phyloP scores from a whole-genome alignment of 2,113 vertebrate genomes.

The Percina caprodes region DNA sequence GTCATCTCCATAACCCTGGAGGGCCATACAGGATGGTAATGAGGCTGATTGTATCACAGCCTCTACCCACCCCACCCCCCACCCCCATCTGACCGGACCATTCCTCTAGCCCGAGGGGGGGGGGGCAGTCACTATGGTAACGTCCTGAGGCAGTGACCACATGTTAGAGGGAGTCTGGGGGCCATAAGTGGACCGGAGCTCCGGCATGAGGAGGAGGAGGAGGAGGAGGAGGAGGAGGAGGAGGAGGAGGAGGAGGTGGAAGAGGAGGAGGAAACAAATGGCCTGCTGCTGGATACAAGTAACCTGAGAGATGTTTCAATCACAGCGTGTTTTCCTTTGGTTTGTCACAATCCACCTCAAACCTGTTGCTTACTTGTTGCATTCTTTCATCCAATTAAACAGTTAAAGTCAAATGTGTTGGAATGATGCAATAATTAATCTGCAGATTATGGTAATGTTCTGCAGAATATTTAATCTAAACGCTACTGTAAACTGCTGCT shows the following conservation, averaged over 20 bases:
- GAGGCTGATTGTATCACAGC: constrained; percentile 71
- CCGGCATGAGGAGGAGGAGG: constrained; percentile 13
- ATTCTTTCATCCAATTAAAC: neutral
- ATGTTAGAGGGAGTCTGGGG: constrained; percentile 78
- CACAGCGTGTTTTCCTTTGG: constrained; percentile 18
- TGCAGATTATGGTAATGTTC: neutral
- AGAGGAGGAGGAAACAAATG: constrained; percentile 37
- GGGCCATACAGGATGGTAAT: constrained; percentile 76
- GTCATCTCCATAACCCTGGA: constrained; percentile 71
- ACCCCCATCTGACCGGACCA: constrained; percentile 59
- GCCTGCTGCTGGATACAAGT: constrained; percentile 56
- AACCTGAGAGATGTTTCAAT: constrained; percentile 45
- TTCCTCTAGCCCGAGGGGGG: constrained; percentile 62
- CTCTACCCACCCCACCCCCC: neutral
- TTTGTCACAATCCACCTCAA: constrained; percentile 37
- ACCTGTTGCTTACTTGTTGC: constrained; percentile 68
- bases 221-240: constrained; percentile 18
- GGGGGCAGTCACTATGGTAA: constrained; percentile 76
- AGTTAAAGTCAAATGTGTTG: neutral
- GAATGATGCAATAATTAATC: neutral
- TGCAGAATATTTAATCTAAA: constrained; percentile 7
- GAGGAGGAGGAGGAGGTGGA: constrained; percentile 21
- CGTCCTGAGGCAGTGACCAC: constrained; percentile 82
- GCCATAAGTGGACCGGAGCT: constrained; percentile 62
- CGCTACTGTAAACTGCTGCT: constrained; percentile 3